Evolutionary conservation across 2,888 invertebrate species (phyloP), one percentile per base, ranked within the genome.

Genomic region (Nasonia oneida): DNA sequence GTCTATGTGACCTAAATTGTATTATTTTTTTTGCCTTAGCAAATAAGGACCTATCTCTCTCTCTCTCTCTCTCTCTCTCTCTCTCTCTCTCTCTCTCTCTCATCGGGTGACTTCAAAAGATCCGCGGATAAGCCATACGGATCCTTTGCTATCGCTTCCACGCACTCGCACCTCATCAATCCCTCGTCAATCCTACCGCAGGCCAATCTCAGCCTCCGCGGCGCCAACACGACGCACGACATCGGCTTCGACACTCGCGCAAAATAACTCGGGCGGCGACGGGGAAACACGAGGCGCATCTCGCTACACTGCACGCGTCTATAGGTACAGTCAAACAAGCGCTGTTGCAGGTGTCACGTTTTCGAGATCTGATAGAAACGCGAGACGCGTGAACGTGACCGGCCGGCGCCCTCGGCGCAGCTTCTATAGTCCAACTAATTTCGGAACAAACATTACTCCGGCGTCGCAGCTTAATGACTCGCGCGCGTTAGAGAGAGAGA

Each of bases 381-480:
- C 53, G 23, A 71, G 71, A 5, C 23, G 29, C 50, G 67, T 39
- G 70, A 77, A 83, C 83, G 83, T 83, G 83, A 83, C 83, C 77
- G 33, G 67, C 50, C 3, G 18, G 64, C 18, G 42, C 57, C 14
- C 18, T 5, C 10, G 15, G 8, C 57, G 4, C 57, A n/a, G 57
- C 57, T n/a, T 61, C 70, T 39, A 18, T 79, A 47, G 67, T 74
- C 61, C 29, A 79, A 82, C 85, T 85, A 85, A 85, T 85, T 85
- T 86, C 71, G 67, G 71, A 83, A 83, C 83, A 78, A 83, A 80
- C 86, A 80, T 86, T 83, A 86, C 39, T 74, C 47, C 33, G 75
- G 23, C 42, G 73, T n/a, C 18, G 39, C 33, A 14, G 83, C 75
- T 86, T 86, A 82, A 85, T 78, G 81, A 82, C 77, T 79, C 79